Conservation (phyloP, 2,113 vertebrate species). For the Mionectes macconnelli region DNA sequence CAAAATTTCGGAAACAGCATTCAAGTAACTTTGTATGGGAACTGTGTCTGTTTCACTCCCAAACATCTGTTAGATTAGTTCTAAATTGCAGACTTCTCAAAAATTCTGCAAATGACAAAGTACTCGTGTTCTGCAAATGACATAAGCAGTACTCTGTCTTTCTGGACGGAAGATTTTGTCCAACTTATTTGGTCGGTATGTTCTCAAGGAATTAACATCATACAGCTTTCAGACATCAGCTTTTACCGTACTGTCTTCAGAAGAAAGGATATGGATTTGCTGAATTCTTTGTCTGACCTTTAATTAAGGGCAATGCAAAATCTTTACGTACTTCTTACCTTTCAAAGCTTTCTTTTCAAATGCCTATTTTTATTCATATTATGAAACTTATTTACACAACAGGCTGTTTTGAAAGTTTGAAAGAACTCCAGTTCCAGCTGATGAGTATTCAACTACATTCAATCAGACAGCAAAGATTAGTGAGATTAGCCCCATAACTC, state of each 20-base stretch:
- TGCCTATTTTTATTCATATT: neutral
- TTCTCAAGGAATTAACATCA: neutral
- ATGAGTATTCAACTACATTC: rapidly evolving
- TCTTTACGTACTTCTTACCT: neutral
- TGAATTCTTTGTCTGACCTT: neutral
- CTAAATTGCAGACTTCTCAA: neutral
- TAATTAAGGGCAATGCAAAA: neutral
- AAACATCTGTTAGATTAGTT: neutral
- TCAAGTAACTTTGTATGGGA: neutral
- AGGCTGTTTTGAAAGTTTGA: neutral
- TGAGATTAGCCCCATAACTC: constrained; percentile 26
- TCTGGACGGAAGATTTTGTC: neutral
- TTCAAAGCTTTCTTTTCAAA: neutral
- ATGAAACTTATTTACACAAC: constrained; percentile 17
- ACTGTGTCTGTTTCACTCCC: neutral
- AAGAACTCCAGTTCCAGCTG: neutral
- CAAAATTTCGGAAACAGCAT: neutral
- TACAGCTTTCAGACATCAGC: neutral
- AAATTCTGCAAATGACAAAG: neutral
- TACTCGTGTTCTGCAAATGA: neutral
- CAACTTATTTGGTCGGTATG: neutral
- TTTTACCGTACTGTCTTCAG: neutral
- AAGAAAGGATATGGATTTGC: neutral
- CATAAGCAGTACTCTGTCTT: neutral
- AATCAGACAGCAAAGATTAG: constrained; percentile 15